Evolutionary conservation across 1,140 invertebrate species (phyloP).

Genomic region (Formica exsecta): DNA sequence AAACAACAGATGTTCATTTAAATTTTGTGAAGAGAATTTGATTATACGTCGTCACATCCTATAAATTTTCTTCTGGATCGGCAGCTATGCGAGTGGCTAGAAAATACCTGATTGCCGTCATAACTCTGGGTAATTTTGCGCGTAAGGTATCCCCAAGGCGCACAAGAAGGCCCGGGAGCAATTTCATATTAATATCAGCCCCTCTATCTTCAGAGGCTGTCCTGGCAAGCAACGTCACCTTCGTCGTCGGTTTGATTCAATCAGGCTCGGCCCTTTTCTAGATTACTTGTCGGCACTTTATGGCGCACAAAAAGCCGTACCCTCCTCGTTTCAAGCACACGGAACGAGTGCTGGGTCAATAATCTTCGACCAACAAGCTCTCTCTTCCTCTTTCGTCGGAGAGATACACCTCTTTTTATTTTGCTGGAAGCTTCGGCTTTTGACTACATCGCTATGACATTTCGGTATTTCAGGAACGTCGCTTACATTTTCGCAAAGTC

Average conservation of each 20-base stretch:
- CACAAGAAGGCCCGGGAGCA: constrained; percentile 17
- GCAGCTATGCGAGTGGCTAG: neutral
- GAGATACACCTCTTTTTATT: neutral
- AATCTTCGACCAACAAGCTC: constrained; percentile 33
- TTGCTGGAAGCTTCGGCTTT: neutral
- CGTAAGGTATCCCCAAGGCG: constrained; percentile 35
- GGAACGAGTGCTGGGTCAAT: constrained; percentile 30
- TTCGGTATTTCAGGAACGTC: constrained; percentile 8
- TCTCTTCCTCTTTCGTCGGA: neutral
- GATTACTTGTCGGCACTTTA: constrained; percentile 42
- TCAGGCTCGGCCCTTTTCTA: constrained; percentile 28
- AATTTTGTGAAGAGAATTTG: constrained; percentile 46
- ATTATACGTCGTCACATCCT: neutral
- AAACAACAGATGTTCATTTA: constrained; percentile 38
- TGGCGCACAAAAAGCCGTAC: constrained; percentile 8
- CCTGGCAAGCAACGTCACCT: constrained; percentile 4
- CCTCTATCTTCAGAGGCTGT: constrained; percentile 28
- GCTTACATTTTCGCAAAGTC: constrained; percentile 30
- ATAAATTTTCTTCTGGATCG: constrained; percentile 41
- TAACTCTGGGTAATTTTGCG: constrained; percentile 65
- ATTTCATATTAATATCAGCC: constrained; percentile 69
- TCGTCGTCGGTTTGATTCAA: constrained; percentile 52
- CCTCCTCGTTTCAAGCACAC: neutral
- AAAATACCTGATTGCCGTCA: constrained; percentile 61
- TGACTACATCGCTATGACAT: neutral